phyloP scores from a whole-genome alignment of 2,113 vertebrate species.

The Notothenia coriiceps region DNA sequence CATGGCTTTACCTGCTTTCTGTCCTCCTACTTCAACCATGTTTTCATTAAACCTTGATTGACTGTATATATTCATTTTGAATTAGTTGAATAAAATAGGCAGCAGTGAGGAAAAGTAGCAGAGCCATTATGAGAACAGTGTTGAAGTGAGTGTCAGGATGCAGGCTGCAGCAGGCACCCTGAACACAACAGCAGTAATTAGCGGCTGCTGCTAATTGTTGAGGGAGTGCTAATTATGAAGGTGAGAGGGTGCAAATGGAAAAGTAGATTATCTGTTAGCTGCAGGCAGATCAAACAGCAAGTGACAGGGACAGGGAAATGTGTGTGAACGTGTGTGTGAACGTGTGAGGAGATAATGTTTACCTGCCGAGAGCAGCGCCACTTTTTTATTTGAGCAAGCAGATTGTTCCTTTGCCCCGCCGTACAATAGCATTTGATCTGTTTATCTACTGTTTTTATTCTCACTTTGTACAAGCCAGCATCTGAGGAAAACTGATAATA shows the following conservation, averaged over 20 bases:
- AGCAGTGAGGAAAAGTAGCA: constrained; percentile 30
- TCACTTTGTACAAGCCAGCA: neutral
- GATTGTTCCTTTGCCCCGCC: constrained; percentile 5
- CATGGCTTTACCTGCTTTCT: no score
- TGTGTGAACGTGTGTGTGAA: neutral
- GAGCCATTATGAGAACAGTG: constrained; percentile 26
- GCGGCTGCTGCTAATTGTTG: constrained; percentile 77
- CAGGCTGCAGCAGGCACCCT: constrained; percentile 33
- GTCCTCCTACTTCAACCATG: no score
- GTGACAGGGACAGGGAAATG: no score
- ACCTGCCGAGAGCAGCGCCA: neutral
- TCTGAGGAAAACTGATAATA: neutral
- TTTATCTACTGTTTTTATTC: neutral
- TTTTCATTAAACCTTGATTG: no score
- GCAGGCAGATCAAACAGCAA: constrained; percentile 46
- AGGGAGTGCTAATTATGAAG: constrained; percentile 70
- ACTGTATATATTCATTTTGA: no score
- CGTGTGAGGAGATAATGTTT: constrained; percentile 14
- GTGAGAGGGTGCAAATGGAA: constrained; percentile 54
- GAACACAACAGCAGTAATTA: constrained; percentile 72
- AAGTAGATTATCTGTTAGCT: constrained; percentile 62
- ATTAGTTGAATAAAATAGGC: no score
- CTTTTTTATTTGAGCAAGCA: constrained; percentile 9
- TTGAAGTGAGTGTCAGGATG: constrained; percentile 17
- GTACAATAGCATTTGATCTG: neutral